Evolutionary conservation across 1,140 invertebrate species (phyloP), one percentile per base, ranked within the genome.

Genomic region (Aphelinus certus): DNA sequence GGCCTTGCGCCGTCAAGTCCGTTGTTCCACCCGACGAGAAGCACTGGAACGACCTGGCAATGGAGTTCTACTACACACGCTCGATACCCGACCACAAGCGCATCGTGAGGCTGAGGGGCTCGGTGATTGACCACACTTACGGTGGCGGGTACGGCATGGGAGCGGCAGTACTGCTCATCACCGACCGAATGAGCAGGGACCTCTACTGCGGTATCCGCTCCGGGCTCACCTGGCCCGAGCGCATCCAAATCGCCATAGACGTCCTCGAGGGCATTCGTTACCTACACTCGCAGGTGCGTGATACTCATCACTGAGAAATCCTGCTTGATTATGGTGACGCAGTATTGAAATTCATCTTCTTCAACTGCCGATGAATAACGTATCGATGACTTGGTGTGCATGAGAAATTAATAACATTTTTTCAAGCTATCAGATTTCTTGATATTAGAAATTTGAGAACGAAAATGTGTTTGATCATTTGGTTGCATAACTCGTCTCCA

Each of bases 31-130:
- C 95, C 3, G 96, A 97, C 87, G 95, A 96, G 74, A 92, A 95
- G 78, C 95, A 97, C 83, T 97, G 95, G 94, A 94, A 95, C 85
- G 96, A 97, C 84, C 87, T 97, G 1, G 95, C 95, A 1, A 94
- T 97, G 92, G 96, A 97, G 87, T 97, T 96, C 88, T 96, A 95
- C 85, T 95, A 95, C 78, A 95, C 94, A 6, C 91, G 95, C 83
- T 94, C 93, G 66, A 94, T 97, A 78, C 94, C 95, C 2, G 91
- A 94, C 79, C 95, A 97, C 87, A 92, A 94, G 10, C 89, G 95
- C 69, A 94, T 97, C 72, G 94, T 96, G 1, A 91, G 92, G 74
- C 88, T 97, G 55, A 86, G 92, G 48, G 95, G 96, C 9, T 96
- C 95, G 3, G 91, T 97, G 9, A 94, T 97, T 71, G 95, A 96